A percentile compares a stretch with the other conserved stretches of the same genome.
Conservation (phyloP, 2,113 vertebrate species). For the Misgurnus anguillicaudatus region DNA sequence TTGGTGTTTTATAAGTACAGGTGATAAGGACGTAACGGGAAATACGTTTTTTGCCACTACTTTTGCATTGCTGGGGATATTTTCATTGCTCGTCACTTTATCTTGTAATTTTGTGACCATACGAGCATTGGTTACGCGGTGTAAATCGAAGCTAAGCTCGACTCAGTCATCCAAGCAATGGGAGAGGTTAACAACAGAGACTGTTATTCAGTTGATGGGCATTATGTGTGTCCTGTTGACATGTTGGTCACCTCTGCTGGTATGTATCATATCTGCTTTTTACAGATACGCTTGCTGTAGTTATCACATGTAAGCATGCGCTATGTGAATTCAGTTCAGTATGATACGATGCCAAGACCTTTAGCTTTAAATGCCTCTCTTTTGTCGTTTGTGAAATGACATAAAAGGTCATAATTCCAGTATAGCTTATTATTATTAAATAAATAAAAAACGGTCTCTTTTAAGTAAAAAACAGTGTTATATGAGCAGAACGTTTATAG, state of each 20-base stretch:
- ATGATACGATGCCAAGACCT: too few relatives aligned
- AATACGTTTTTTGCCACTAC: conserved; percentile 82
- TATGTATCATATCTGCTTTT: conserved; percentile 70
- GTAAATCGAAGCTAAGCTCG: conserved; percentile 73
- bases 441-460: too few relatives aligned
- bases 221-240: conserved; percentile 92
- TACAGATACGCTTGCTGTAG: background rate
- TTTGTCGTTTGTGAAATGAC: too few relatives aligned
- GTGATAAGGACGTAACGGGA: conserved; percentile 63
- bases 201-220: conserved; percentile 89
- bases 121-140: conserved; percentile 82
- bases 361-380: too few relatives aligned
- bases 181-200: conserved; percentile 91
- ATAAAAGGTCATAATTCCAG: too few relatives aligned
- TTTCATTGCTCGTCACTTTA: conserved; percentile 82
- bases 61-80: conserved; percentile 85
- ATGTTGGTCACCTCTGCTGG: conserved; percentile 95
- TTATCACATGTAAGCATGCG: background rate
- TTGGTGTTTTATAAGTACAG: conserved; percentile 92
- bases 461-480: too few relatives aligned
- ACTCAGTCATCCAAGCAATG: conserved; percentile 82
- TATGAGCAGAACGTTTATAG: too few relatives aligned
- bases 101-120: conserved; percentile 91
- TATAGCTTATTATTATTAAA: too few relatives aligned
- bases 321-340: background rate